Base-by-base conservation (phyloP, 2,113 vertebrate genomes). In the Silurus asotus region DNA sequence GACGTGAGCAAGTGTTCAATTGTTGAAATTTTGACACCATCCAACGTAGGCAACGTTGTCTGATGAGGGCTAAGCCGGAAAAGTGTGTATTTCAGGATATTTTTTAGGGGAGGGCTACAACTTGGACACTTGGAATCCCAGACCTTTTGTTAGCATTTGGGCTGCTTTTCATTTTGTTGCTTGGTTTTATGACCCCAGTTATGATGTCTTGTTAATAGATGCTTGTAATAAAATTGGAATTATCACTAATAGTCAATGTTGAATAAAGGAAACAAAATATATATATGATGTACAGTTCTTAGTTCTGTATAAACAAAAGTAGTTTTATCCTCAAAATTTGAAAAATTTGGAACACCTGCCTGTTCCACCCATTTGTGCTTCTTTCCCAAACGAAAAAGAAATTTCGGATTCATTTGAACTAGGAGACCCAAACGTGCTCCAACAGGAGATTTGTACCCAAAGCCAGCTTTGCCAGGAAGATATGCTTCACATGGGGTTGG, bases 171-270 rank as follows among this genome's bases (percentile, higher is more conserved):
- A 55, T 25, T 84, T 88, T 89, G 84, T 84, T 90, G 83, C 85
- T 55, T 90, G 78, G 82, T 80, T 88, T 87, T 75, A 90, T 90
- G 91, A 92, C 92, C 88, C 91, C 87, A 91, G 90, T 86, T 61
- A 91, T 90, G 67, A 90, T 91, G 84, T 92, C 87, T 93, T 88
- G 88, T 90, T 74, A 77, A 79, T 91, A 89, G 87, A 88, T 92
- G 90, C 90, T 90, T 94, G 91, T 92, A 92, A 92, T 91, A 87
- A 91, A 92, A 89, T 91, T 92, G 89, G 91, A 92, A 93, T 93
- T 92, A 93, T 89, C 89, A 94, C 89, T 93, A 93, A 94, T 92
- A 88, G 88, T 55, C 45, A 88, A 80, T 86, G 86, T 89, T 86
- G 77, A 88, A 90, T 83, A 61, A 88, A 88, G 87, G 14, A 8